Conservation (phyloP, 2,888 invertebrate species). For the Drosophila tanythrix region DNA sequence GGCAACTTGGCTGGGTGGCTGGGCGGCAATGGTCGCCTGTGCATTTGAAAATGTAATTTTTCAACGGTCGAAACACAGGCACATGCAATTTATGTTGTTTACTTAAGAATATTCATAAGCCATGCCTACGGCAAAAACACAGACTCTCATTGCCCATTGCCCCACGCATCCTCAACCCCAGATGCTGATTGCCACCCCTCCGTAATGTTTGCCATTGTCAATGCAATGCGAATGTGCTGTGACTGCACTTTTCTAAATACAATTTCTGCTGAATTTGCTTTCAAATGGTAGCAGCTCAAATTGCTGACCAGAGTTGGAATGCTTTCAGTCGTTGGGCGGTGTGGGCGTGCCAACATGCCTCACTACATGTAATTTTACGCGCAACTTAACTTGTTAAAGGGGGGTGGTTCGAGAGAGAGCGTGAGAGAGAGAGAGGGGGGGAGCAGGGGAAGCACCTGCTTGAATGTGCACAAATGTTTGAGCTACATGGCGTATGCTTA, state of each 20-base stretch:
- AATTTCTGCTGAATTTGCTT: constrained; percentile 80
- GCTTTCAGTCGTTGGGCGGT: constrained; percentile 15
- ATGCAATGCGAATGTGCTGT: constrained; percentile 64
- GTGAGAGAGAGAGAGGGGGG: not conserved
- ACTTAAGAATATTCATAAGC: constrained; percentile 72
- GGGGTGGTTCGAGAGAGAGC: not conserved
- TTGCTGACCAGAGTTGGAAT: constrained; percentile 70
- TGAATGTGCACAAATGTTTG: constrained; percentile 63
- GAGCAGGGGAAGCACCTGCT: constrained; percentile 3
- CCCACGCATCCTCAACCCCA: constrained; percentile 3
- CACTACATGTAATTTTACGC: constrained; percentile 84
- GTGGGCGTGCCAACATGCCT: constrained; percentile 64
- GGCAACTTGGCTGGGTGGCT: constrained; percentile 1
- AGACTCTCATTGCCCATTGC: constrained; percentile 4
- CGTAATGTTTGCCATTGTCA: constrained; percentile 54
- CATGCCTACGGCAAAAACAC: constrained; percentile 23
- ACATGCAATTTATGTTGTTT: constrained; percentile 77
- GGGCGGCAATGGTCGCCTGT: constrained; percentile 38
- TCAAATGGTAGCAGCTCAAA: constrained; percentile 63
- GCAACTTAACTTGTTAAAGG: constrained; percentile 80
- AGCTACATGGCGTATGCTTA: constrained; percentile 72
- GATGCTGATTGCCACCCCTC: constrained; percentile 31
- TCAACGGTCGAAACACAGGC: constrained; percentile 53
- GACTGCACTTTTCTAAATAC: constrained; percentile 80
- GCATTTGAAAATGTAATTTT: constrained; percentile 72